These are phyloP conservation scores for Xylophagus ater DNA, from an alignment of 2,888 invertebrate genomes.

Conservation along the genomic window DNA sequence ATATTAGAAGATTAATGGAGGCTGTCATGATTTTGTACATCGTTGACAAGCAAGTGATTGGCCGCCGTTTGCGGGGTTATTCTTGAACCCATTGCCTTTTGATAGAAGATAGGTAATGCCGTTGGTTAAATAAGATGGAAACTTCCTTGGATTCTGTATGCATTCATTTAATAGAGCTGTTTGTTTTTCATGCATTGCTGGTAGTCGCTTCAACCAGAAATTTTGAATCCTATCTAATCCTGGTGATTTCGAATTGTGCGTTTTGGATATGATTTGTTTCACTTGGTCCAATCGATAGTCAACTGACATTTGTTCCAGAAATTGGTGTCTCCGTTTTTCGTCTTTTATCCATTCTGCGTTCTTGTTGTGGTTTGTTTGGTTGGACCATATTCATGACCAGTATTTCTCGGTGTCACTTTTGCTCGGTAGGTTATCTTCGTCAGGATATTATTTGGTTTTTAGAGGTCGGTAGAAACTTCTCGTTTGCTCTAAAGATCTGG, in stretches of 20 bases:
- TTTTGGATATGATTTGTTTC: background rate
- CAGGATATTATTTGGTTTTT: too few species aligned
- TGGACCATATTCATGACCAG: too few species aligned
- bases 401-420: too few species aligned
- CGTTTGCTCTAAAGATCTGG: background rate
- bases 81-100: slow-evolving; percentile 3
- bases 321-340: too few species aligned
- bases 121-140: background rate
- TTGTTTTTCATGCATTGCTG: slow-evolving; percentile 1
- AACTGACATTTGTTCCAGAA: too few species aligned
- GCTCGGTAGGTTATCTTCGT: too few species aligned
- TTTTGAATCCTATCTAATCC: slow-evolving; percentile 5
- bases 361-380: too few species aligned
- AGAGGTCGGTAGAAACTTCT: too few species aligned
- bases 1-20: slow-evolving; percentile 6
- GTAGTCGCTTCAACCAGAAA: slow-evolving; percentile 7
- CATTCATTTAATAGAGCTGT: slow-evolving; percentile 1
- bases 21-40: slow-evolving; percentile 11
- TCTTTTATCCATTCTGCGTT: too few species aligned
- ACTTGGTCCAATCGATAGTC: too few species aligned
- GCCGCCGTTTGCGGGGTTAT: slow-evolving; percentile 7
- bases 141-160: slow-evolving; percentile 2
- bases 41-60: slow-evolving; percentile 10
- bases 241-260: background rate
- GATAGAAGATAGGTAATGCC: background rate